Evolutionary conservation across 2,797 vertebrate genomes (phyloP), one percentile per base, ranked within the genome.

Genomic region (Delichon dasypus): DNA sequence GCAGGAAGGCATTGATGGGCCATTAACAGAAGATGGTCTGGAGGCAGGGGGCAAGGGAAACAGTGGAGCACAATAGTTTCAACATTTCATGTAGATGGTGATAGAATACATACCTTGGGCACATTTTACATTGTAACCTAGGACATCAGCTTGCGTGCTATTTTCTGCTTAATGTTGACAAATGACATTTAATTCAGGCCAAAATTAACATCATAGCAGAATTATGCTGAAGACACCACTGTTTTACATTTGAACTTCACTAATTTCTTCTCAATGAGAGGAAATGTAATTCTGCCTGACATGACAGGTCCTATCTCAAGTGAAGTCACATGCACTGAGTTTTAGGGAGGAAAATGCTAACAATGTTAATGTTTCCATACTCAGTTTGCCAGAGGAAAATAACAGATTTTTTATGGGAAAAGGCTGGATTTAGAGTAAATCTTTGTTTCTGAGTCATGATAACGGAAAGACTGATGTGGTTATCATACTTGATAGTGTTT

Each of bases 401-500:
- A 66, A 85, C 58, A 74, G 44, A 53, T 85, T 90, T 96, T 97
- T 96, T 82, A 93, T 74, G 51, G 62, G 77, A 85, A 96, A 95
- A 87, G 36, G 22, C 42, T 93, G 50, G 21, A 20, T 85, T 95
- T 92, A 36, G 42, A 76, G 88, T 62, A 90, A 93, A 71, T 67
- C 65, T 97, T 89, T 88, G 66, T 92, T 97, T 96, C 88, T 86
- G 73, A 89, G 79, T 91, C 80, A 91, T 88, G 60, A 90, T 89
- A 90, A 82, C 94, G 89, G 66, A 94, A 96, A 96, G 86, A 80
- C 47, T 96, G 85, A 94, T 85, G 45, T 91, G 90, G 90, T 95
- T 88, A 92, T 92, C 76, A 58, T 45, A 93, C 42, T 58, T 89
- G 86, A 88, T 62, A 51, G 27, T 38, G 44, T 70, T 95, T 93